Conservation (phyloP, 1,140 invertebrate species). For the Archivesica marissinica region DNA sequence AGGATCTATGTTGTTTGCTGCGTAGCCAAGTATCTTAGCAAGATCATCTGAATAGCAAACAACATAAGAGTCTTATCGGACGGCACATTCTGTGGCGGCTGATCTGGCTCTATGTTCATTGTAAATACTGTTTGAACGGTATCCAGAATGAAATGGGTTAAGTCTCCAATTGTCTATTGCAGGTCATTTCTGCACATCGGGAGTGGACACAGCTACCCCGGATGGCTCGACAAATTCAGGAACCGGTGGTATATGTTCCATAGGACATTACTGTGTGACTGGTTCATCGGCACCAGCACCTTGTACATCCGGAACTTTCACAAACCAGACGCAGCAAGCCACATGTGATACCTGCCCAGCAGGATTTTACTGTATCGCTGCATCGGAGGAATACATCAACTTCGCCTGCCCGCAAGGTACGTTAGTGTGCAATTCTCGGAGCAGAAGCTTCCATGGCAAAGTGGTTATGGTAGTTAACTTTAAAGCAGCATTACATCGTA, state of each 20-base stretch:
- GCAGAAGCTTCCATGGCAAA: constrained; percentile 77
- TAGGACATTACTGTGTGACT: not conserved
- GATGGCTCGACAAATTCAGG: constrained; percentile 2
- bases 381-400: constrained; percentile 68
- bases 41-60: no score
- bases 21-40: no score
- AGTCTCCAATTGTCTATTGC: constrained; percentile 43
- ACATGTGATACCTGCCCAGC: constrained; percentile 73
- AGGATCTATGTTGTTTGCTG: no score
- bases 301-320: constrained; percentile 39
- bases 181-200: not conserved
- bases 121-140: no score
- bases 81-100: no score
- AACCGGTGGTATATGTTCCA: constrained; percentile 2
- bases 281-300: not conserved
- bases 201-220: not conserved
- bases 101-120: no score
- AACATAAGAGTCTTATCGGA: no score
- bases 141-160: no score
- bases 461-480: no score
- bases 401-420: constrained; percentile 74
- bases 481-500: no score
- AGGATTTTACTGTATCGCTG: constrained; percentile 77
- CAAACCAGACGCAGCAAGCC: constrained; percentile 70
- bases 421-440: no score